These are phyloP conservation scores for Enteromius afrohamiltoni DNA, from an alignment of 2,797 vertebrate genomes.

Conservation along the genomic window DNA sequence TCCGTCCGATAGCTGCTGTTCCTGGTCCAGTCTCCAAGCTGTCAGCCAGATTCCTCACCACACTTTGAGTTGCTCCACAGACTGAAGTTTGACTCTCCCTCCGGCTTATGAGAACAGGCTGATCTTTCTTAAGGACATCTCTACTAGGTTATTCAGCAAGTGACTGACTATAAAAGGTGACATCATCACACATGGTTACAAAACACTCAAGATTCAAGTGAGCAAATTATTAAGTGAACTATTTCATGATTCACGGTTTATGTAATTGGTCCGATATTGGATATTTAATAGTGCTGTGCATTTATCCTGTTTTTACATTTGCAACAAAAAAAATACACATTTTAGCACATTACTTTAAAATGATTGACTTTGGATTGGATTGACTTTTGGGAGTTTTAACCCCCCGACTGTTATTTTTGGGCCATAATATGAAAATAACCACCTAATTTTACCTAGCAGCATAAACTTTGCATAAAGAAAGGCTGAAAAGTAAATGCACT, in stretches of 20 bases:
- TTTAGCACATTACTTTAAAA: too few species aligned
- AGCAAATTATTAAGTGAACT: not conserved
- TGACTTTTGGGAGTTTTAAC: not conserved
- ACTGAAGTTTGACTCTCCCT: slow-evolving; percentile 17
- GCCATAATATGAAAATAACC: not conserved
- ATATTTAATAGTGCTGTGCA: not conserved
- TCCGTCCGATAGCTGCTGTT: slow-evolving; percentile 14
- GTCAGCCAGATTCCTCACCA: slow-evolving; percentile 39
- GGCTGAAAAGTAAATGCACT: not conserved
- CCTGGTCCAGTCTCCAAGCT: slow-evolving; percentile 44
- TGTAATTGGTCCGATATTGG: not conserved
- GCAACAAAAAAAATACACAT: too few species aligned
- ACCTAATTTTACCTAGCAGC: not conserved
- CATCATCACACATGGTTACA: not conserved
- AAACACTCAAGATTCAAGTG: not conserved
- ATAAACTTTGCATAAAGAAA: not conserved
- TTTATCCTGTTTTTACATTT: not conserved
- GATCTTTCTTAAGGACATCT: slow-evolving; percentile 45
- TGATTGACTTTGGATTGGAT: too few species aligned
- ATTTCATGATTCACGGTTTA: not conserved
- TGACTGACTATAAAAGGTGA: not conserved
- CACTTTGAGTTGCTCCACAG: slow-evolving; percentile 40
- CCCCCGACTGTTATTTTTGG: not conserved
- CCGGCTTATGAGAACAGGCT: slow-evolving; percentile 39
- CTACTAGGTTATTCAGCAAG: not conserved